Evolutionary conservation across 2,113 vertebrate species (phyloP).

Genomic region (Toxostoma redivivum): DNA sequence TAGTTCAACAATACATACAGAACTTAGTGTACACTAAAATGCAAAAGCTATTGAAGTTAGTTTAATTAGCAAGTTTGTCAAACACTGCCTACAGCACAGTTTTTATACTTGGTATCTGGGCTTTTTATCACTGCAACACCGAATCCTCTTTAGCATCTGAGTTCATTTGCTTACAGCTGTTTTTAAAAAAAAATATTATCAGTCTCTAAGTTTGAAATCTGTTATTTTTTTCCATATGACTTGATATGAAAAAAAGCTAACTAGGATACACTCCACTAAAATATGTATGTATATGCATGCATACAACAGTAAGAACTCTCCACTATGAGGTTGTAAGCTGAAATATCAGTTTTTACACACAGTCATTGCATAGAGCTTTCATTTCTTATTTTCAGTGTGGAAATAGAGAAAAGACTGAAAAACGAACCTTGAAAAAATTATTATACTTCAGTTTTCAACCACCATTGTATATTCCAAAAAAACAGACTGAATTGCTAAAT

Average conservation of each 20-base stretch:
- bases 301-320: neutral
- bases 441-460: neutral
- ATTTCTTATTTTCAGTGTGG: neutral
- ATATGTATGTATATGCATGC: neutral
- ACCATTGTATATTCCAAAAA: neutral
- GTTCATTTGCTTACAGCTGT: neutral
- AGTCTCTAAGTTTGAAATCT: neutral
- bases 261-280: neutral
- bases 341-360: neutral
- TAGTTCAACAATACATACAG: neutral
- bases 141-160: neutral
- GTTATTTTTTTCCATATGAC: neutral
- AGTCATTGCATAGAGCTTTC: neutral
- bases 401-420: neutral
- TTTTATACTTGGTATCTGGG: neutral
- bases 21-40: neutral
- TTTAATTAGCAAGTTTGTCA: neutral
- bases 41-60: neutral
- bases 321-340: neutral
- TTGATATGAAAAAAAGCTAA: neutral
- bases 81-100: neutral
- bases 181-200: neutral
- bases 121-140: neutral
- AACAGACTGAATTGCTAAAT: neutral
- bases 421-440: neutral